A percentile compares a stretch with the other conserved stretches of the same genome.
Conservation (phyloP, 1,140 invertebrate species). For the Akabosia matsudoensis region DNA sequence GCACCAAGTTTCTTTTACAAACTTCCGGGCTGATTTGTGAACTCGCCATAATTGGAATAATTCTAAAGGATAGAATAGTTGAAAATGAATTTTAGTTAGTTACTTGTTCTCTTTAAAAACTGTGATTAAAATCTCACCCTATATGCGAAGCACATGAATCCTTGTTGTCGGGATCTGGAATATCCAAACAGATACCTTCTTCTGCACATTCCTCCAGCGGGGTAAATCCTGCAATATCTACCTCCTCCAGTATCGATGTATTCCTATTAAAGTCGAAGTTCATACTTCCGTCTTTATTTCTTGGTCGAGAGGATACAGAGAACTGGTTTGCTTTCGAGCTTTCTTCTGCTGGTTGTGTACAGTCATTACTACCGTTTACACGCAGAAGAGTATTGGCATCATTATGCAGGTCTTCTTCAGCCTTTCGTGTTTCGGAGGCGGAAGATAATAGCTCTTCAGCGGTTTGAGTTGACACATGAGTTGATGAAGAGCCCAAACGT, state of each 20-base stretch:
- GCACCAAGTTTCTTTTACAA: constrained; percentile 31
- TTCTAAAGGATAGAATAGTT: not conserved
- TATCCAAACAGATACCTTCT: not conserved
- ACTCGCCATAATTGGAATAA: not conserved
- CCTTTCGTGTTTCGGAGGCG: not conserved
- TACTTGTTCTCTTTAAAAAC: not conserved
- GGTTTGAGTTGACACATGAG: not conserved
- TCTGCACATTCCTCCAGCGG: not conserved
- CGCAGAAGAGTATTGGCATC: not conserved
- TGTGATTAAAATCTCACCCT: not conserved
- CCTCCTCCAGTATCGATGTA: not conserved
- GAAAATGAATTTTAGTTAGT: not conserved
- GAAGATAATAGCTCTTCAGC: not conserved
- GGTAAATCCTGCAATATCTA: not conserved
- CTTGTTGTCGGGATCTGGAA: not conserved
- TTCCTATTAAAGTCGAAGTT: not conserved
- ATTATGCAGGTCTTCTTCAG: not conserved
- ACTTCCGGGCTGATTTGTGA: constrained; percentile 36
- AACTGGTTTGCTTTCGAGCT: not conserved
- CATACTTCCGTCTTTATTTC: not conserved
- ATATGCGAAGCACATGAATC: not conserved
- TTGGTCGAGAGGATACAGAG: not conserved
- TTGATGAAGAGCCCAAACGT: not conserved
- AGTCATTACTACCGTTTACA: not conserved
- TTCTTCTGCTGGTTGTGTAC: not conserved